Evolutionary conservation across 2,888 invertebrate species (phyloP), one percentile per base, ranked within the genome.

Genomic region (Amiota communis): DNA sequence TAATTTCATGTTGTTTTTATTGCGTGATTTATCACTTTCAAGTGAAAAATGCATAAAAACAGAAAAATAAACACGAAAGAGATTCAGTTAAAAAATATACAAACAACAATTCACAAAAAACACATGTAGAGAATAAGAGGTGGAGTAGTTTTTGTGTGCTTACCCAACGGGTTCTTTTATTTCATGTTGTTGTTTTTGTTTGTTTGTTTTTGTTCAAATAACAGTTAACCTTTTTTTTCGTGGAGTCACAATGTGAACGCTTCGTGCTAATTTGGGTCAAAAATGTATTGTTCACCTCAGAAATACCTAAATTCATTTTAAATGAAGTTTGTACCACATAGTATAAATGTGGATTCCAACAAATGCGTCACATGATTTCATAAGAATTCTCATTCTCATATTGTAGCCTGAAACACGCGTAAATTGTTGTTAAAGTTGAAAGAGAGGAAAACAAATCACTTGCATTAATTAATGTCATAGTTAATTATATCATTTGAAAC

Each of bases 351-450:
- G 23, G 23, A 12, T 13, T 23, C 11, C 61, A n/a, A 47, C 63
- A 46, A 36, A 65, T 65, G 65, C 65, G 65, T 65, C 65, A 65
- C 48, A 6, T 65, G 49, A 65, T 65, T 65, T 65, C 65, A 49
- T 48, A 48, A 17, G 65, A 65, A 65, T 48, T 49, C 20, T 17
- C 48, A 8, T 17, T 6, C 1, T 59, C n/a, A n/a, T n/a, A 0
- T 17, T 8, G 65, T 49, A 65, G 3, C n/a, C 15, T 6, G 20
- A 59, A 23, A 49, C 20, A 48, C 2, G 46, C 1, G 64, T 47
- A 65, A 17, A 46, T 48, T 59, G 23, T 48, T 59, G 23, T 56
- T 56, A 59, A 36, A 36, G 36, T 36, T 36, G 20, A n/a, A n/a
- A 48, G 20, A 20, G 17, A 46, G 48, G 17, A 20, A 15, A 15